Percentiles rank a stretch among this genome's conserved stretches.
Evolutionary conservation across 2,888 invertebrate species (phyloP).

Genomic region (Maniola hyperantus): DNA sequence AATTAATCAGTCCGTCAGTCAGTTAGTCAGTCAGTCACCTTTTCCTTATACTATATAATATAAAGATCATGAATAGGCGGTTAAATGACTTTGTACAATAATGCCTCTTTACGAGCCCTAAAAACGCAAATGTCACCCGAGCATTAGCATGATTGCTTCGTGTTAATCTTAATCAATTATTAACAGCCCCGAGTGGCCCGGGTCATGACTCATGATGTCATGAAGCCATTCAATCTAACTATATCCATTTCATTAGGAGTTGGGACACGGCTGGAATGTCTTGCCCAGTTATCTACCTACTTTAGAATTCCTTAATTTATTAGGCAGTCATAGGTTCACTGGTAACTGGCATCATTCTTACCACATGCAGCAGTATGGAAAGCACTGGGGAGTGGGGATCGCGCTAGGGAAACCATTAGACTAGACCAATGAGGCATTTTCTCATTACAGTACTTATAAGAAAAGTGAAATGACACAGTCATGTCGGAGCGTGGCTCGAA

Average conservation of each 20-base stretch:
- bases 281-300: neutral
- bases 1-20: too few relatives aligned
- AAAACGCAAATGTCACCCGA: conserved; percentile 7
- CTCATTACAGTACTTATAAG: neutral
- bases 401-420: too few relatives aligned
- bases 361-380: too few relatives aligned
- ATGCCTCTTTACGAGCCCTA: conserved; percentile 1
- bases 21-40: too few relatives aligned
- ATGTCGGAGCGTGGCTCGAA: conserved; percentile 2
- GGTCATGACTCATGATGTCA: neutral
- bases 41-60: too few relatives aligned
- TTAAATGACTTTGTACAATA: neutral
- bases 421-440: too few relatives aligned
- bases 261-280: neutral
- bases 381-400: too few relatives aligned
- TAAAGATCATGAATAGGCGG: neutral
- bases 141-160: conserved; percentile 6
- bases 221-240: neutral
- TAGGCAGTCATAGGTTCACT: neutral
- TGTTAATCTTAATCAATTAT: neutral
- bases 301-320: neutral
- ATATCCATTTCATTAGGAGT: conserved; percentile 17
- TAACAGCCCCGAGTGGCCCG: neutral
- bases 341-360: too few relatives aligned
- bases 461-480: neutral